Percentiles rank a stretch among this genome's conserved stretches.
Conservation (phyloP, 2,113 vertebrate genomes). For the Cynopterus brachyotis region DNA sequence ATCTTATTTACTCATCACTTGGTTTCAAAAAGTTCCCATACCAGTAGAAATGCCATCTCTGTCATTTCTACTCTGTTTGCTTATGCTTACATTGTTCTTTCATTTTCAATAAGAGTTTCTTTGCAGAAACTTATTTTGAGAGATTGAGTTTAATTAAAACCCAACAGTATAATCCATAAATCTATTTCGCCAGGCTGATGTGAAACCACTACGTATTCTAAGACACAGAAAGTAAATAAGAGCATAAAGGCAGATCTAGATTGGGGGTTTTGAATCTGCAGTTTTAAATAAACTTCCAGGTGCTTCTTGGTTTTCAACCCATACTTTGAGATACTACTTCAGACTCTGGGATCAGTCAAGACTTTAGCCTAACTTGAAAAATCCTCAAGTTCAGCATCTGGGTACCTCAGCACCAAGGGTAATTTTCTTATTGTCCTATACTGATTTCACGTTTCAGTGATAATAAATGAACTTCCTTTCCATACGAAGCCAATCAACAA, state of each 20-base stretch:
- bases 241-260: neutral
- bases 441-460: neutral
- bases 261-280: neutral
- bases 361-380: neutral
- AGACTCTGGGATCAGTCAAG: neutral
- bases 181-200: neutral
- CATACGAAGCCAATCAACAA: neutral
- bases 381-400: neutral
- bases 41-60: neutral
- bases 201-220: neutral
- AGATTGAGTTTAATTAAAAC: conserved; percentile 22
- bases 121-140: neutral
- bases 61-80: neutral
- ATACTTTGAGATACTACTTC: neutral
- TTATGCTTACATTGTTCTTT: neutral
- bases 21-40: neutral
- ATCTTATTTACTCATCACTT: neutral
- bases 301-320: neutral
- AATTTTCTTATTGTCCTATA: neutral
- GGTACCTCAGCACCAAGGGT: neutral
- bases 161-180: neutral
- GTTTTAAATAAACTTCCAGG: neutral
- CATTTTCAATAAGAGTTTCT: neutral
- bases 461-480: neutral
- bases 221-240: neutral